Percentiles rank a stretch among this genome's conserved stretches.
Evolutionary conservation across 2,113 vertebrate genomes (phyloP).

Genomic region (Gnathonemus longibarbis): DNA sequence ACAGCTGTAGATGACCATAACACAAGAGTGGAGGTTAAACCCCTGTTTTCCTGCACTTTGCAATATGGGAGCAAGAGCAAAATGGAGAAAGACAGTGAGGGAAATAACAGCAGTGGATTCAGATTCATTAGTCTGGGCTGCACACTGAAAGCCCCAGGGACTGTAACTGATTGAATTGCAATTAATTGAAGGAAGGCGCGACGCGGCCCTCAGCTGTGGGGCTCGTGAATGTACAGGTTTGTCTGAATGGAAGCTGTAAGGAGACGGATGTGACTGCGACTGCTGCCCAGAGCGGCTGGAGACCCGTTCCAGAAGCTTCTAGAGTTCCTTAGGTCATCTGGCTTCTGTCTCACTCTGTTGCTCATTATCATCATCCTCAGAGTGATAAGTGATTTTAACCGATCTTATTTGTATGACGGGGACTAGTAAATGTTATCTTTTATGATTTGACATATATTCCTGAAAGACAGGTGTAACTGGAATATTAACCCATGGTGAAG

Average conservation of each 20-base stretch:
- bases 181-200: neutral
- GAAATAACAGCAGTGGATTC: neutral
- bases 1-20: neutral
- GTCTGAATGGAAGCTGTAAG: neutral
- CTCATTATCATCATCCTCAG: neutral
- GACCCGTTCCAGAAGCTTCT: neutral
- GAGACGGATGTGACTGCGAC: neutral
- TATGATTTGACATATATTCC: neutral
- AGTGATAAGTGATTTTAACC: neutral
- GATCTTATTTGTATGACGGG: neutral
- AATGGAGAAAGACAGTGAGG: neutral
- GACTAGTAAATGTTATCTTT: neutral
- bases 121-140: constrained; percentile 16
- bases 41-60: neutral
- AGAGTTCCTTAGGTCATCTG: neutral
- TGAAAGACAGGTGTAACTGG: neutral
- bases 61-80: neutral
- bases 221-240: neutral
- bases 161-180: neutral
- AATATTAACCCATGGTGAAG: neutral
- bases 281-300: neutral
- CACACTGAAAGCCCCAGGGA: neutral
- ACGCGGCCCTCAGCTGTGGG: neutral
- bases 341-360: neutral
- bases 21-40: neutral